Percentiles rank a stretch among this genome's conserved stretches.
Conservation (phyloP, 2,797 vertebrate genomes). For the Podargus strigoides region DNA sequence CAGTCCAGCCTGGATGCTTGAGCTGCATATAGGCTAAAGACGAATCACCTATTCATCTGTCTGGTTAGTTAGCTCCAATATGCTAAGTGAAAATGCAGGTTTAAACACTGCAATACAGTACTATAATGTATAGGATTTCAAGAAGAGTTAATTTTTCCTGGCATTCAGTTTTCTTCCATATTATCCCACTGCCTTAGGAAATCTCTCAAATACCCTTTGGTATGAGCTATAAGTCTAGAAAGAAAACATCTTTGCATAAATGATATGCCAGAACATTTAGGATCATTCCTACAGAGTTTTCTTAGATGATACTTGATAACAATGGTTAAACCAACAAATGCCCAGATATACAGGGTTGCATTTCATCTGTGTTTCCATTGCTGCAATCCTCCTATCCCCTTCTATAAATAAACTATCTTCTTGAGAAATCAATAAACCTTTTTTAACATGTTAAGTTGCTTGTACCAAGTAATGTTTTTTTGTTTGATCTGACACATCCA, state of each 20-base stretch:
- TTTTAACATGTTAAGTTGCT: background rate
- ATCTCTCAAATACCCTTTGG: background rate
- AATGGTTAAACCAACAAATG: background rate
- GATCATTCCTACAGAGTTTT: background rate
- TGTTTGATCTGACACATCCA: background rate
- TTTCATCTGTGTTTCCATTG: background rate
- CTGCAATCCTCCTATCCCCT: background rate
- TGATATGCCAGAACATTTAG: background rate
- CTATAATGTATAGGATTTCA: background rate
- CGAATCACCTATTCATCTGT: conserved; percentile 20
- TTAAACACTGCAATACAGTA: background rate
- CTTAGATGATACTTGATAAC: background rate
- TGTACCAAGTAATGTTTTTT: background rate
- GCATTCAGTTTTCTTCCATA: background rate
- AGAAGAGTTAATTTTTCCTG: conserved; percentile 10
- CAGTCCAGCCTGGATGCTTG: background rate
- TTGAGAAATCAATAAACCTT: background rate
- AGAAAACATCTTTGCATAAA: background rate
- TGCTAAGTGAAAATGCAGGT: conserved; percentile 37
- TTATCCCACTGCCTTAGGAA: background rate
- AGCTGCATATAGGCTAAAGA: background rate
- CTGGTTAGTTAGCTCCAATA: background rate
- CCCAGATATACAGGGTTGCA: background rate
- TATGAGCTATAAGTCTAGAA: background rate
- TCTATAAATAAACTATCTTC: background rate